Evolutionary conservation across 2,113 vertebrate species (phyloP).

Genomic region (Dascyllus trimaculatus): DNA sequence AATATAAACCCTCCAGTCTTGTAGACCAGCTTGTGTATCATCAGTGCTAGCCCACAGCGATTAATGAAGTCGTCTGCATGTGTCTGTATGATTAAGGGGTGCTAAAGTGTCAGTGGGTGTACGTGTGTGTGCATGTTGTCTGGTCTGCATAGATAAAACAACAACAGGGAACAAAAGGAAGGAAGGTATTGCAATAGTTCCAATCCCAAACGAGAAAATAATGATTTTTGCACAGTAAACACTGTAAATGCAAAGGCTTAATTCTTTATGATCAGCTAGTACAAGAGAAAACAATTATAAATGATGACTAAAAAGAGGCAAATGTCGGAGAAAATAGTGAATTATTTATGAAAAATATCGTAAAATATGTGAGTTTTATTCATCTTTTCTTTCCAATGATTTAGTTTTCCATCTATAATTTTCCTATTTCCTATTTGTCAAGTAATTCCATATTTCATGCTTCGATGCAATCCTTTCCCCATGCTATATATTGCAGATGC

Average conservation of each 20-base stretch:
- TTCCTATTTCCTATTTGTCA: conserved; percentile 66
- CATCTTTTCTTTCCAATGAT: conserved; percentile 57
- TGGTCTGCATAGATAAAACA: conserved; percentile 52
- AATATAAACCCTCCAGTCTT: conserved; percentile 62
- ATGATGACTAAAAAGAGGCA: conserved; percentile 21
- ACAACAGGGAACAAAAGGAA: conserved; percentile 57
- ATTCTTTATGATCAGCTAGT: conserved; percentile 36
- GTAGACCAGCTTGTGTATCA: conserved; percentile 56
- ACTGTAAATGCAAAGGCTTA: conserved; percentile 13
- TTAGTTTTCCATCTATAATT: conserved; percentile 72
- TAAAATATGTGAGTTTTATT: conserved; percentile 39
- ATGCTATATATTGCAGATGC: conserved; percentile 65
- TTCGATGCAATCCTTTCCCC: conserved; percentile 59
- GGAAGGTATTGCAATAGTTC: conserved; percentile 10
- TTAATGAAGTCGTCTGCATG: conserved; percentile 78
- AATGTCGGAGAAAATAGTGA: conserved; percentile 30
- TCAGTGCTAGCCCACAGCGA: conserved; percentile 68
- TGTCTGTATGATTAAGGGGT: conserved; percentile 75
- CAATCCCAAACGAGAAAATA: conserved; percentile 32
- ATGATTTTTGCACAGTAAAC: not conserved
- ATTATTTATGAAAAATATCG: conserved; percentile 58
- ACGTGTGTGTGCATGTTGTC: conserved; percentile 29
- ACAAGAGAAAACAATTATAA: conserved; percentile 26
- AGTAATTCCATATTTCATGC: conserved; percentile 78
- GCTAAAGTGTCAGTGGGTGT: conserved; percentile 32